Base-by-base conservation (phyloP, 2,888 invertebrate species). In the Acrocera orbiculus region DNA sequence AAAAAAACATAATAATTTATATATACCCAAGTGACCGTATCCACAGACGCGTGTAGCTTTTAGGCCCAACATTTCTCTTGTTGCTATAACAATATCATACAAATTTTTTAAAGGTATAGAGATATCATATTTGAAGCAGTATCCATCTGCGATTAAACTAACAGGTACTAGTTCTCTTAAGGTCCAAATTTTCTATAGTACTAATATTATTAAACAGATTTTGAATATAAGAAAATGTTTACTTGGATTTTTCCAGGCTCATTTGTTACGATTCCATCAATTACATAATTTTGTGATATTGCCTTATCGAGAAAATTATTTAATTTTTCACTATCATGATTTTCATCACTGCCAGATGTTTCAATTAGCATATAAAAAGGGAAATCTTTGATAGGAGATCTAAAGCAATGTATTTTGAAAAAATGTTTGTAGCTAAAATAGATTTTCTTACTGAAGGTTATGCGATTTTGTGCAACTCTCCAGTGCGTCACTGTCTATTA, bases 111-210 rank as follows among this genome's bases (percentile, higher is more conserved):
- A 60, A 0, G 95, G 95, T 36, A 96, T 56, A 0, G 95, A 93
- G 4, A 98, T 70, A 56, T 98, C 98, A 54, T 95, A 95, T 54
- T 95, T 95, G 61, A 83, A 93, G 32, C 83, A 76, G 58, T 87
- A 92, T 6, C 93, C 93, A 44, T 85, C 83, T 37, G 79, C 52
- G 10, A 83, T 66, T 0, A 79, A 76, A 39, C 76, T 78, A 1
- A 87, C 71, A 0, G 61, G 53, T 28, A 93, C 78, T 36, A 77
- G 66, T 61, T 95, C 95, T 26, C 95, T 69, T 5, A 93, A 56
- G 36, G 73, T 69, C 93, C 93, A 95, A 35, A 95, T 71, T 30
- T 68, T 65, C 74, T 73, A 51, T 24, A 56, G n/a, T n/a, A 53
- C 42, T 19, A 29, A 38, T n/a, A 19, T n/a, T 20, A 19, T 16